A percentile compares a stretch with the other conserved stretches of the same genome.
phyloP scores from a whole-genome alignment of 2,888 invertebrate species.

The Aleiodes leptofemur region DNA sequence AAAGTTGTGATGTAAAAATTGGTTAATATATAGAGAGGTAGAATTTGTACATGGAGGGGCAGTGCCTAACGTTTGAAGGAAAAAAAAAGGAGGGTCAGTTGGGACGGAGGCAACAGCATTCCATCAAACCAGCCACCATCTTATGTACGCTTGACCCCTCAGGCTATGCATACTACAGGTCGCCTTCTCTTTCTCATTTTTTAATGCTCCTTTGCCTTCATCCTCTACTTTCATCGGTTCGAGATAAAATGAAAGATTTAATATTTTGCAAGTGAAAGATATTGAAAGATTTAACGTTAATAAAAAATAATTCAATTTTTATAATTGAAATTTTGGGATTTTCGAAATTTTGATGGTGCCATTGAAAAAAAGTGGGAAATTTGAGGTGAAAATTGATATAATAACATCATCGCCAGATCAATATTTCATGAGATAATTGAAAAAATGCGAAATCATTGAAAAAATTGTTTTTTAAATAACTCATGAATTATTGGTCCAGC shows the following conservation, averaged over 20 bases:
- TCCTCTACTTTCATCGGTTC: constrained; percentile 7
- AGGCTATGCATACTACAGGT: constrained; percentile 59
- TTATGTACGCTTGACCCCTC: constrained; percentile 67
- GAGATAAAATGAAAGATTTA: background rate
- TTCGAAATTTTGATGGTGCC: too few relatives aligned
- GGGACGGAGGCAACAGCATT: constrained; percentile 72
- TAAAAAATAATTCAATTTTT: background rate
- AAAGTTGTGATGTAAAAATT: too few relatives aligned
- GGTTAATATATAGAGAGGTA: constrained; percentile 39
- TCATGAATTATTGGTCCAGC: too few relatives aligned
- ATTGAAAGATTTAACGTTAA: too few relatives aligned
- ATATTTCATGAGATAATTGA: too few relatives aligned
- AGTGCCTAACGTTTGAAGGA: constrained; percentile 44
- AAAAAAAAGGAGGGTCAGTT: constrained; percentile 55
- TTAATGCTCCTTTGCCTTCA: constrained; percentile 6
- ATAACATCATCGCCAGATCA: too few relatives aligned
- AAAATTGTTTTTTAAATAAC: too few relatives aligned
- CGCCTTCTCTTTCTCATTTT: constrained; percentile 16
- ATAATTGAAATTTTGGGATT: too few relatives aligned
- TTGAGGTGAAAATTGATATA: too few relatives aligned
- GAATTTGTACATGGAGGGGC: constrained; percentile 18
- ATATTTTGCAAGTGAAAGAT: too few relatives aligned
- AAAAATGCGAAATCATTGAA: too few relatives aligned
- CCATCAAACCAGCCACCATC: constrained; percentile 75
- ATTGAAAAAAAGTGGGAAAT: too few relatives aligned